Percentiles rank a stretch among this genome's conserved stretches.
phyloP scores from a whole-genome alignment of 2,888 invertebrate species.

The Drosophila kanekoi region DNA sequence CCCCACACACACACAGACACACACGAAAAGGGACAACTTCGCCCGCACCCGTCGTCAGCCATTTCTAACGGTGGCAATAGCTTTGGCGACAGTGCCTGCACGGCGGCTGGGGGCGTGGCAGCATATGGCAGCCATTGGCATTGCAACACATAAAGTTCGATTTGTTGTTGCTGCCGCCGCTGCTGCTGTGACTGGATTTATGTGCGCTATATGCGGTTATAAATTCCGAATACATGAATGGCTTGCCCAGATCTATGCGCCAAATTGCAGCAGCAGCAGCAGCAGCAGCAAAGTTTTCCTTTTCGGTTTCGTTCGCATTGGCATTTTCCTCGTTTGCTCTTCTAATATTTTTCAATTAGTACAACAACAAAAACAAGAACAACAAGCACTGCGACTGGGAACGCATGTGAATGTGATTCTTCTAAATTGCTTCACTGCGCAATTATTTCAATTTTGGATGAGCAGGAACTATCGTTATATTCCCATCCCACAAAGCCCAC shows the following conservation, averaged over 20 bases:
- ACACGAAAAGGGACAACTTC: conserved; percentile 6
- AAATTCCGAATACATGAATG: conserved; percentile 78
- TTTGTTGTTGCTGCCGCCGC: conserved; percentile 51
- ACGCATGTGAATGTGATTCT: conserved; percentile 79
- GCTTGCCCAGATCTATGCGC: conserved; percentile 75
- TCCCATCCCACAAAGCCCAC: no score
- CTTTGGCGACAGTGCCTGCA: conserved; percentile 75
- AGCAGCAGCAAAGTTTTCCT: conserved; percentile 53
- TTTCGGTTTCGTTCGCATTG: conserved; percentile 40
- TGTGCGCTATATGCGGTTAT: conserved; percentile 80
- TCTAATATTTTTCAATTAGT: conserved; percentile 76
- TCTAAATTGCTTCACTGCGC: conserved; percentile 84
- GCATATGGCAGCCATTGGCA: conserved; percentile 72
- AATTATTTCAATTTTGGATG: conserved; percentile 83
- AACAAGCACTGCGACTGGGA: conserved; percentile 11
- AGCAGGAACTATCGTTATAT: conserved; percentile 20
- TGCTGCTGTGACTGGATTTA: conserved; percentile 64
- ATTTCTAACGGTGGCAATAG: conserved; percentile 79
- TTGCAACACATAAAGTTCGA: conserved; percentile 81
- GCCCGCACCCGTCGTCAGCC: conserved; percentile 48
- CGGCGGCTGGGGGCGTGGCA: conserved; percentile 44
- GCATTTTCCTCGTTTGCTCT: conserved; percentile 40
- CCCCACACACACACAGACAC: neutral
- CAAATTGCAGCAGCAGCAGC: conserved; percentile 67
- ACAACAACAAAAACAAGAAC: conserved; percentile 38